Evolutionary conservation across 1,140 invertebrate species (phyloP).

Genomic region (Sinonovacula constricta): DNA sequence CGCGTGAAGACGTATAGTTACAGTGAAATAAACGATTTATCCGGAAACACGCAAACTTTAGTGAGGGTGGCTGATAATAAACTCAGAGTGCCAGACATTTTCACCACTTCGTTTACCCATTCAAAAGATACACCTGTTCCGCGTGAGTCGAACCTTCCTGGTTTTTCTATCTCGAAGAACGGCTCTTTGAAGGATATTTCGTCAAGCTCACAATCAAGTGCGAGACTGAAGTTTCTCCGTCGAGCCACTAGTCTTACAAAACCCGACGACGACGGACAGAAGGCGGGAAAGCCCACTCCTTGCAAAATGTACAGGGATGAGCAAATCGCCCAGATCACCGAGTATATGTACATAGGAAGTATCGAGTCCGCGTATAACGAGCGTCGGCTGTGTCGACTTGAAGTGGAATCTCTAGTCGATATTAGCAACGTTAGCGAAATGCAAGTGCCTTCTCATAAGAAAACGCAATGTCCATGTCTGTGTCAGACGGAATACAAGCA

Average conservation of each 20-base stretch:
- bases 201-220: slow-evolving; percentile 33
- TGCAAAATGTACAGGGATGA: slow-evolving; percentile 60
- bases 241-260: slow-evolving; percentile 16
- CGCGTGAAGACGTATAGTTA: slow-evolving; percentile 7
- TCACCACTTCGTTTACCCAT: slow-evolving; percentile 63
- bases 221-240: slow-evolving; percentile 1
- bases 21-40: slow-evolving; percentile 8
- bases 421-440: slow-evolving; percentile 66
- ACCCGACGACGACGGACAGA: slow-evolving; percentile 4
- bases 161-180: no score
- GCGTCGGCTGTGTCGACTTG: slow-evolving; percentile 67
- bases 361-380: slow-evolving; percentile 71
- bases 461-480: slow-evolving; percentile 68
- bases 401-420: slow-evolving; percentile 70
- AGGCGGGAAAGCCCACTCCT: slow-evolving; percentile 43
- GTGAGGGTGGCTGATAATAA: neutral
- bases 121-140: slow-evolving; percentile 20
- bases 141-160: no score
- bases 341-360: slow-evolving; percentile 70
- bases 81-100: slow-evolving; percentile 51
- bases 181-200: neutral
- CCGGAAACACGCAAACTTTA: slow-evolving; percentile 1
- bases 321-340: slow-evolving; percentile 63
- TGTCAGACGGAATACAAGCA: slow-evolving; percentile 65
- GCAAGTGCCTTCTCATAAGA: slow-evolving; percentile 62